A percentile compares a stretch with the other conserved stretches of the same genome.
phyloP scores from a whole-genome alignment of 2,888 invertebrate species.

The Anorthoa munda region DNA sequence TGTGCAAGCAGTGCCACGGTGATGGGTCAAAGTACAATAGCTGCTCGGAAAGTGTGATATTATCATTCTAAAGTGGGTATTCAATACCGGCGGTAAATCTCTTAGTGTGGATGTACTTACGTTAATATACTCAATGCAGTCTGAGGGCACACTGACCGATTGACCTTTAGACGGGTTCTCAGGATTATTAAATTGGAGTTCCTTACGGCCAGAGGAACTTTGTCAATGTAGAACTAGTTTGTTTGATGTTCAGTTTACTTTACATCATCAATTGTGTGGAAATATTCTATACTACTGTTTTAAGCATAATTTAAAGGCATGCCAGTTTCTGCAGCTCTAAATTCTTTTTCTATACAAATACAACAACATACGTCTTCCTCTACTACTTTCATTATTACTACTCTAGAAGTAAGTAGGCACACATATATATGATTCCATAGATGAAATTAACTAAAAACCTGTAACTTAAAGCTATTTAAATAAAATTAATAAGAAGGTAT shows the following conservation, averaged over 20 bases:
- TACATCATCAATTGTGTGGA: too few species aligned
- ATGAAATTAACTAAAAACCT: too few species aligned
- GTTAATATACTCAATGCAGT: constrained; percentile 39
- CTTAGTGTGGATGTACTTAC: constrained; percentile 13
- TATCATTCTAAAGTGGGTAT: constrained; percentile 46
- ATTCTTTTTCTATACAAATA: too few species aligned
- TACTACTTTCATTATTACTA: too few species aligned
- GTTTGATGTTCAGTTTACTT: neutral
- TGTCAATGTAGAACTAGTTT: constrained; percentile 9
- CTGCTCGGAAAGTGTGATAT: constrained; percentile 23
- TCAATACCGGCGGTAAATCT: constrained; percentile 40
- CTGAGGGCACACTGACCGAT: constrained; percentile 37
- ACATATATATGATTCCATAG: too few species aligned
- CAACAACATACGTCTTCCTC: too few species aligned
- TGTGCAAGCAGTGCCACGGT: neutral
- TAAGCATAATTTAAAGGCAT: too few species aligned
- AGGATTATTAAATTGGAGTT: constrained; percentile 43
- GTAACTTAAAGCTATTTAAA: too few species aligned
- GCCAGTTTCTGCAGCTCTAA: too few species aligned
- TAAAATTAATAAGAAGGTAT: too few species aligned
- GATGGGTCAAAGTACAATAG: constrained; percentile 17
- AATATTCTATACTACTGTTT: too few species aligned
- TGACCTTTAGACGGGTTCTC: constrained; percentile 55
- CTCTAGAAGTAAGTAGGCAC: too few species aligned
- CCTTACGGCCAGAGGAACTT: constrained; percentile 8